Base-by-base conservation (phyloP, 2,888 invertebrate genomes). In the Agrotis puta region DNA sequence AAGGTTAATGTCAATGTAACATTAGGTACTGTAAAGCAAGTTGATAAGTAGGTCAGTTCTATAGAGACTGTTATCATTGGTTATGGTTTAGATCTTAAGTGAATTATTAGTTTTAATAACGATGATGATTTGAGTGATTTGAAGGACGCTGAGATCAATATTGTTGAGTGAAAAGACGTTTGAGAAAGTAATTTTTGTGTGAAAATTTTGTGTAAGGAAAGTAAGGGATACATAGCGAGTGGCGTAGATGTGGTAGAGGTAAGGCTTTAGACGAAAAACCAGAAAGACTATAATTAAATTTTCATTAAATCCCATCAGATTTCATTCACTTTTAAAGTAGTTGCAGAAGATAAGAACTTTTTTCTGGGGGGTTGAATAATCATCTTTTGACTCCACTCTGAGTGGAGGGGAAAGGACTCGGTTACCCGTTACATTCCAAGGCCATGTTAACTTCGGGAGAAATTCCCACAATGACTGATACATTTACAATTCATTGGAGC, bases 1-100 rank as follows among this genome's bases (percentile, higher is more conserved):
- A 63, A 84, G 86, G 79, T 84, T 70, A 81, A 73, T 81, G 85
- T 74, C 84, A 84, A 70, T 74, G 79, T 14, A 54, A 63, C 27
- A 48, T 11, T 33, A 43, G 16, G 20, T 50, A 24, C n/a, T 50
- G n/a, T n/a, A 20, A 22, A 24, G 6, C 24, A 9, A 64, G 33
- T 18, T 33, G 16, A 20, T 13, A 62, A 61, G 9, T 66, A 53
- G 66, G 50, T 58, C 59, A 66, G 54, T 48, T 56, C 9, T 33
- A 27, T 50, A 45, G 50, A 39, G 56, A 16, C 18, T 43, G 9
- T 39, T 50, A 62, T 27, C 48, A 53, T n/a, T 70, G 45, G n/a
- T 63, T 13, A 45, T 20, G 18, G 14, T 24, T 13, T 33, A 14
- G 11, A 9, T 54, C 22, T 69, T 57, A 14, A 18, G 1, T 18